phyloP scores from a whole-genome alignment of 2,888 invertebrate genomes.

The Psylliodes chrysocephalus region DNA sequence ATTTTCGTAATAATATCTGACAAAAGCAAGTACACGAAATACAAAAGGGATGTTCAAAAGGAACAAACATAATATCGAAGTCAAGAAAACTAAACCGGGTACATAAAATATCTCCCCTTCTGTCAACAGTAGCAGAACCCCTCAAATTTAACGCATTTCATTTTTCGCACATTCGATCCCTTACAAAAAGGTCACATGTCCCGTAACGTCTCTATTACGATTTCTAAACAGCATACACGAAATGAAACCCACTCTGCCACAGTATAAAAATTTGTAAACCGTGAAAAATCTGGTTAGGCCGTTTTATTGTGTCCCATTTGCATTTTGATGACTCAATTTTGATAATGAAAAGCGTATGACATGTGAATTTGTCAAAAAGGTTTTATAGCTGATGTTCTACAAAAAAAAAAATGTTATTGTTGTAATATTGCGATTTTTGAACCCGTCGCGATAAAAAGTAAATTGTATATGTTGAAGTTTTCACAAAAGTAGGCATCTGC shows the following conservation, averaged over 20 bases:
- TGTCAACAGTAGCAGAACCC: constrained; percentile 25
- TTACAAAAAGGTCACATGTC: constrained; percentile 52
- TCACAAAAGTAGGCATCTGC: no score
- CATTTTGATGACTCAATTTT: constrained; percentile 46
- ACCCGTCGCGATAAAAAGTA: no score
- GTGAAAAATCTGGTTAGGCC: constrained; percentile 49
- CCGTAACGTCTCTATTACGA: constrained; percentile 51
- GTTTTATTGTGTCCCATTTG: constrained; percentile 44
- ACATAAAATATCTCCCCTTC: constrained; percentile 27
- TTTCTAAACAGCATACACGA: constrained; percentile 29
- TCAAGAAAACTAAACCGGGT: constrained; percentile 2
- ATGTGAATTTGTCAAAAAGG: constrained; percentile 46
- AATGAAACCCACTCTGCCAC: constrained; percentile 42
- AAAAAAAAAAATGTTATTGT: not conserved
- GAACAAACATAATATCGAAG: constrained; percentile 6
- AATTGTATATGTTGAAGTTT: no score
- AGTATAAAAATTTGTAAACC: constrained; percentile 51
- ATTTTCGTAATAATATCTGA: no score
- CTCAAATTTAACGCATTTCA: constrained; percentile 43
- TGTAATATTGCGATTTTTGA: not conserved
- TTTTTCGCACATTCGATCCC: constrained; percentile 48
- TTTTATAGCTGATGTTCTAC: not conserved
- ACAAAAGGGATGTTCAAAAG: not conserved
- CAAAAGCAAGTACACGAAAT: no score
- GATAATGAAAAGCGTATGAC: constrained; percentile 45